A percentile compares a stretch with the other conserved stretches of the same genome.
Conservation (phyloP, 2,888 invertebrate species). For the Drosophila histrio region DNA sequence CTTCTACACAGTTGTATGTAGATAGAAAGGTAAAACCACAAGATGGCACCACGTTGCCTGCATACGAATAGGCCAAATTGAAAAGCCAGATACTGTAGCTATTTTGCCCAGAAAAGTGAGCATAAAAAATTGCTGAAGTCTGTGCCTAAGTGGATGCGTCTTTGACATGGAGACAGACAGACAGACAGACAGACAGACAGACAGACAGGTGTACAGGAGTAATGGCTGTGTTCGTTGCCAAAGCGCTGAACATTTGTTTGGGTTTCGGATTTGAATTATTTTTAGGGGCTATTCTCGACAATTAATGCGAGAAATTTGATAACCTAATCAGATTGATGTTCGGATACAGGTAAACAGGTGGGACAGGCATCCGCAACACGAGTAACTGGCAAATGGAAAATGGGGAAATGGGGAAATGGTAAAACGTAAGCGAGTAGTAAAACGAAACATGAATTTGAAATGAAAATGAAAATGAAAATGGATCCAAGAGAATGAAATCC, state of each 20-base stretch:
- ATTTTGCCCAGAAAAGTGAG: neutral
- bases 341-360: slow-evolving; percentile 12
- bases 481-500: slow-evolving; percentile 10
- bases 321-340: slow-evolving; percentile 30
- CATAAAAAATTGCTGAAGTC: neutral
- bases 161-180: neutral
- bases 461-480: slow-evolving; percentile 39
- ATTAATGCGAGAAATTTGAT: slow-evolving; percentile 38
- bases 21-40: neutral
- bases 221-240: neutral
- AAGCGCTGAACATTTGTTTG: neutral
- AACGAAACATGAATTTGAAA: slow-evolving; percentile 65
- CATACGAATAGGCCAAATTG: slow-evolving; percentile 11
- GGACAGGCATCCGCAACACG: neutral
- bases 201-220: neutral
- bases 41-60: neutral
- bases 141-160: neutral
- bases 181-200: neutral
- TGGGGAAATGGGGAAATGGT: neutral
- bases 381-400: neutral
- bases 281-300: slow-evolving; percentile 2
- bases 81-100: neutral
- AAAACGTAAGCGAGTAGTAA: slow-evolving; percentile 42
- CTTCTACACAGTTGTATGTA: neutral
- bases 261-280: slow-evolving; percentile 2